Evolutionary conservation across 2,888 invertebrate genomes (phyloP).

Genomic region (Tridacna gigas): DNA sequence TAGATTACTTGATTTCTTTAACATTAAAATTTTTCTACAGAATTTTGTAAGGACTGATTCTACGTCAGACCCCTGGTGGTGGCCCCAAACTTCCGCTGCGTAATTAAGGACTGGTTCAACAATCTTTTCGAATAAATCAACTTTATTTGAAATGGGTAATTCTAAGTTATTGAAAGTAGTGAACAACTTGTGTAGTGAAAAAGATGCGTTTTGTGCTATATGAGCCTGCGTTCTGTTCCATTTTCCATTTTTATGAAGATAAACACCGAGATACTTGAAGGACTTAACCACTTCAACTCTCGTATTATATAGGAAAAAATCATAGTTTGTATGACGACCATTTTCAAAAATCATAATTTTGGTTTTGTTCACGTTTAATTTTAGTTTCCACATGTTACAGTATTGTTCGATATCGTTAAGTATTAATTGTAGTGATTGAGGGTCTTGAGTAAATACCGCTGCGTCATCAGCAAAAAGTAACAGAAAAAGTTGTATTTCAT

Average conservation of each 20-base stretch:
- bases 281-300: slow-evolving; percentile 16
- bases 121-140: neutral
- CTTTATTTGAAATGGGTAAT: slow-evolving; percentile 13
- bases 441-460: slow-evolving; percentile 10
- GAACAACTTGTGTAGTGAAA: slow-evolving; percentile 6
- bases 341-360: slow-evolving; percentile 33
- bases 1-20: slow-evolving; percentile 12
- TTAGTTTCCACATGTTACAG: slow-evolving; percentile 16
- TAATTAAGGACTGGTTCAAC: slow-evolving; percentile 4
- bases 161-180: slow-evolving; percentile 1
- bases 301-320: slow-evolving; percentile 7
- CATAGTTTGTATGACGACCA: neutral
- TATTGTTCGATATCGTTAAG: slow-evolving; percentile 17
- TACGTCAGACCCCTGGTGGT: neutral
- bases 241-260: slow-evolving; percentile 16
- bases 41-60: slow-evolving; percentile 11
- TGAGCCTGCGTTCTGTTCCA: neutral
- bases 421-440: neutral
- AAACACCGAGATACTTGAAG: slow-evolving; percentile 12
- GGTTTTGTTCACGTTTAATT: slow-evolving; percentile 1
- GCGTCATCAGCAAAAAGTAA: slow-evolving; percentile 19
- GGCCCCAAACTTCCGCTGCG: slow-evolving; percentile 6
- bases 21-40: slow-evolving; percentile 8
- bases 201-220: slow-evolving; percentile 12
- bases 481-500: slow-evolving; percentile 13